A percentile compares a stretch with the other conserved stretches of the same genome.
Evolutionary conservation across 2,888 invertebrate species (phyloP).

Genomic region (Eulithis testata): DNA sequence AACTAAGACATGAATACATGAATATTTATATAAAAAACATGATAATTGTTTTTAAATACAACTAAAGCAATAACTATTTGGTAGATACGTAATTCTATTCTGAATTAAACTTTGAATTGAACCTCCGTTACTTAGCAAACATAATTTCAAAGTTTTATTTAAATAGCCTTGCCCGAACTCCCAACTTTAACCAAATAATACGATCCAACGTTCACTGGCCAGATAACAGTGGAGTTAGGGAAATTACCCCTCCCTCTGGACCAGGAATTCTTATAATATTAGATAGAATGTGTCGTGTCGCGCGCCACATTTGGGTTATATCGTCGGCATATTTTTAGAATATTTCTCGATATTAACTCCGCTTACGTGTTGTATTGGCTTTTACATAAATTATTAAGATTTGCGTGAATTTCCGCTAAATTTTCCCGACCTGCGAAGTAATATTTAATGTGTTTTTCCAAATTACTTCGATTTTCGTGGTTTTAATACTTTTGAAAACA

Average conservation of each 20-base stretch:
- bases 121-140: constrained; percentile 6
- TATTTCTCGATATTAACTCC: constrained; percentile 36
- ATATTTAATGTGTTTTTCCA: background rate
- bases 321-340: constrained; percentile 38
- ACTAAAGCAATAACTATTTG: too few relatives aligned
- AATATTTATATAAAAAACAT: too few relatives aligned
- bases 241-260: constrained; percentile 45
- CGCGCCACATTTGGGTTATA: constrained; percentile 39
- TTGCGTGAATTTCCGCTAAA: background rate
- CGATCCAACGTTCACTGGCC: constrained; percentile 16
- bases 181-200: constrained; percentile 22
- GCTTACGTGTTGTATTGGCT: constrained; percentile 18
- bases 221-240: constrained; percentile 42
- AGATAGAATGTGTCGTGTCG: constrained; percentile 40
- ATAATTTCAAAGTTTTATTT: constrained; percentile 18
- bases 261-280: constrained; percentile 53
- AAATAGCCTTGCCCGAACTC: constrained; percentile 11
- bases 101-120: background rate
- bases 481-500: too few relatives aligned
- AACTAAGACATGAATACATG: too few relatives aligned
- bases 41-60: too few relatives aligned
- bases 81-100: background rate
- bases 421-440: background rate
- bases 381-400: constrained; percentile 20
- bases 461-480: too few relatives aligned